phyloP scores from a whole-genome alignment of 2,113 vertebrate genomes.

The Poecilia latipinna region DNA sequence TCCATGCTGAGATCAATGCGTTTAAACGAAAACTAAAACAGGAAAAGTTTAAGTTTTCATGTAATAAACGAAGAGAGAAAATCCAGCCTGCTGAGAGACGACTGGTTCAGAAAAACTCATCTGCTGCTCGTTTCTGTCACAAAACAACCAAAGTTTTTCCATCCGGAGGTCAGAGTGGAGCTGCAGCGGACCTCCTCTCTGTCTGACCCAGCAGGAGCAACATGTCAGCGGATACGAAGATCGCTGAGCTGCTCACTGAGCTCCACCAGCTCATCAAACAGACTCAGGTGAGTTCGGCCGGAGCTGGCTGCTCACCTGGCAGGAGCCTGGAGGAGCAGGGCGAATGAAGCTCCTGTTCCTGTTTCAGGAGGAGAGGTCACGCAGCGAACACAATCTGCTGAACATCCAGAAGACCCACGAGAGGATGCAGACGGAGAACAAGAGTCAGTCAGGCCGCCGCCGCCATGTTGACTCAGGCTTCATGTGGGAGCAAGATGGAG shows the following conservation, averaged over 20 bases:
- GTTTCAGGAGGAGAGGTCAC: slow-evolving; percentile 87
- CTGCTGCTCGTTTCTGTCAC: too few species aligned
- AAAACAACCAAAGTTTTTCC: too few species aligned
- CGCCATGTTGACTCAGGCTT: neutral
- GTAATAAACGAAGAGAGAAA: too few species aligned
- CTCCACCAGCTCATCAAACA: slow-evolving; percentile 93
- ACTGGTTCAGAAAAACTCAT: too few species aligned
- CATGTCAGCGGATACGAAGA: slow-evolving; percentile 89
- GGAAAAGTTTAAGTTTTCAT: too few species aligned
- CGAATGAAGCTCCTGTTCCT: neutral
- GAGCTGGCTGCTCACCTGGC: neutral
- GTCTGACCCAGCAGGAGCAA: slow-evolving; percentile 24
- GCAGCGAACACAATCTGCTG: slow-evolving; percentile 92
- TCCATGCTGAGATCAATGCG: too few species aligned
- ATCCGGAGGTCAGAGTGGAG: too few species aligned
- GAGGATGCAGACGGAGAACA: slow-evolving; percentile 94
- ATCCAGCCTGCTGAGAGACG: too few species aligned
- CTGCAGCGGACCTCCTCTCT: too few species aligned
- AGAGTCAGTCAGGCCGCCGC: slow-evolving; percentile 79
- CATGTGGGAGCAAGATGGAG: too few species aligned
- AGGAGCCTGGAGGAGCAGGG: neutral
- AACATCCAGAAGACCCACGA: slow-evolving; percentile 96
- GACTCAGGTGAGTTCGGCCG: slow-evolving; percentile 82
- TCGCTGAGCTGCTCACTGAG: slow-evolving; percentile 89
- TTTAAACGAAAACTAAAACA: too few species aligned